A percentile compares a stretch with the other conserved stretches of the same genome.
These are phyloP conservation scores for Diarsia mendica DNA, from an alignment of 2,888 invertebrate species.

Conservation along the genomic window DNA sequence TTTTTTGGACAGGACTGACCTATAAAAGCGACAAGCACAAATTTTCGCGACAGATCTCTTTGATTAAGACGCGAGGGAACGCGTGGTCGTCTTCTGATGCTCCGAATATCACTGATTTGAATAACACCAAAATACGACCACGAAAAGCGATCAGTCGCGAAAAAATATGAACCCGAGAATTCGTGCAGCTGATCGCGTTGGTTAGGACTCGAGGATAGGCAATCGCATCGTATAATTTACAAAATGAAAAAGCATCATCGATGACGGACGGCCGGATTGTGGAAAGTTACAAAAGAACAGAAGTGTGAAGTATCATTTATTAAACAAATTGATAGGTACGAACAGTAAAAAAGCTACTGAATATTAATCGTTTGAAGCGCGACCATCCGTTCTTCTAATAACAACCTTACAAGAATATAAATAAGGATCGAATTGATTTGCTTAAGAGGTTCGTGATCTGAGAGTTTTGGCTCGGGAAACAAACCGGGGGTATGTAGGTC, in stretches of 20 bases:
- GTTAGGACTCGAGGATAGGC: not conserved
- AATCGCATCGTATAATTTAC: constrained; percentile 30
- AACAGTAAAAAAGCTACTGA: constrained; percentile 72
- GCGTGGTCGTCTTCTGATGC: too few relatives aligned
- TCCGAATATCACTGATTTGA: not conserved
- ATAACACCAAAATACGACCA: too few relatives aligned
- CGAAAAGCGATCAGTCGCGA: too few relatives aligned
- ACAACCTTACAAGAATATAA: constrained; percentile 64
- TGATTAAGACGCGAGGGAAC: too few relatives aligned
- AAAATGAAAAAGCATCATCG: constrained; percentile 38
- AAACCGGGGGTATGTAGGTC: constrained; percentile 74
- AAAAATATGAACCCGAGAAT: not conserved
- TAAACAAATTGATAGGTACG: constrained; percentile 75
- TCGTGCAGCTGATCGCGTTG: not conserved
- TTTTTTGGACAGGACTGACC: not conserved
- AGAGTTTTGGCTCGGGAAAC: constrained; percentile 67
- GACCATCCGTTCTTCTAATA: constrained; percentile 57
- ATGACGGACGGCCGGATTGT: constrained; percentile 46
- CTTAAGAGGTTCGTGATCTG: constrained; percentile 65
- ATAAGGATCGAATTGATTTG: constrained; percentile 70
- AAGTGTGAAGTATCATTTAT: constrained; percentile 70
- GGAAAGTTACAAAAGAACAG: constrained; percentile 60
- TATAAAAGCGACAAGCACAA: not conserved
- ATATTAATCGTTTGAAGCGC: constrained; percentile 70
- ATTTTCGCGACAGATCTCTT: not conserved